Evolutionary conservation across 2,113 vertebrate species (phyloP).

Genomic region (Eurypyga helias): DNA sequence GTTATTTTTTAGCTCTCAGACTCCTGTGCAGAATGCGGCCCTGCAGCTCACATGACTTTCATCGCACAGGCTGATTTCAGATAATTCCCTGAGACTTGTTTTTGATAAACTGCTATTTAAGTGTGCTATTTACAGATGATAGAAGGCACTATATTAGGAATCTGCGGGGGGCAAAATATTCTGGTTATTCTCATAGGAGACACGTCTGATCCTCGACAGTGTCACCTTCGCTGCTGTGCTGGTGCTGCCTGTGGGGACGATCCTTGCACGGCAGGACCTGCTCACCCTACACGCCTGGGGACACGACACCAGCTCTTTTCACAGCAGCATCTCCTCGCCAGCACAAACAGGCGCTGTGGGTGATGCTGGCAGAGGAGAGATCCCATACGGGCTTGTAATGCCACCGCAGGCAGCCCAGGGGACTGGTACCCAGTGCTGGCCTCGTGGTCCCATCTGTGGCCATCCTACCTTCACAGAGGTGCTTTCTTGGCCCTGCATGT

Average conservation of each 20-base stretch:
- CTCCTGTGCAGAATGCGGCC: fast-evolving
- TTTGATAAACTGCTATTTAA: not conserved
- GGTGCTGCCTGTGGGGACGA: fast-evolving
- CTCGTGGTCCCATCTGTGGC: fast-evolving
- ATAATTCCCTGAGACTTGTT: not conserved
- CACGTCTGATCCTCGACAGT: not conserved
- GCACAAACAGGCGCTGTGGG: not conserved
- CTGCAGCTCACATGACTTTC: not conserved
- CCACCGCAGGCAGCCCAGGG: fast-evolving
- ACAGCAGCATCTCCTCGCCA: fast-evolving
- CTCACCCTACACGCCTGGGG: fast-evolving
- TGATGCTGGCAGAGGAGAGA: not conserved
- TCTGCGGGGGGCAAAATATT: not conserved
- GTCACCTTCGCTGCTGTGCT: fast-evolving
- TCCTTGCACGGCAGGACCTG: not conserved
- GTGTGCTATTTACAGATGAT: not conserved
- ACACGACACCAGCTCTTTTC: not conserved
- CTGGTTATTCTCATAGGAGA: not conserved
- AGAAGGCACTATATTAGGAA: not conserved
- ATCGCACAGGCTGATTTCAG: not conserved
- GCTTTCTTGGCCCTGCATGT: not conserved
- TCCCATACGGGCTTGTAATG: fast-evolving
- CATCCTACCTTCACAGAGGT: not conserved
- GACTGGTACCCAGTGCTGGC: fast-evolving
- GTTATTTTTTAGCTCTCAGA: not conserved